These are phyloP conservation scores for Drosophila chauvacae DNA, from an alignment of 1,140 invertebrate species.

Conservation along the genomic window DNA sequence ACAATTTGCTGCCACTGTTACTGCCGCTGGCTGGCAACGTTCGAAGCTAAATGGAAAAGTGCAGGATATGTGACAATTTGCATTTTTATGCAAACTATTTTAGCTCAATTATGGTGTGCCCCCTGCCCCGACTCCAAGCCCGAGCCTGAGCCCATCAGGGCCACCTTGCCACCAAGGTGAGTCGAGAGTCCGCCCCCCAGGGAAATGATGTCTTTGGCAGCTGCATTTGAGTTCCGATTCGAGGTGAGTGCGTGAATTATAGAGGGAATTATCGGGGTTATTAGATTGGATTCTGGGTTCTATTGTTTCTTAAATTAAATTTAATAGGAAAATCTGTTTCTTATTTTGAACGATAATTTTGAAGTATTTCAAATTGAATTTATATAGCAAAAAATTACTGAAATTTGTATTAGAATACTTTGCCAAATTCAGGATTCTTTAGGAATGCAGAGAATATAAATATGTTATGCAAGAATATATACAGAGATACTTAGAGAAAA, in stretches of 20 bases:
- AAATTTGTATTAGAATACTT: too few relatives aligned
- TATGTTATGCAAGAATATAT: too few relatives aligned
- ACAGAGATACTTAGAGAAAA: too few relatives aligned
- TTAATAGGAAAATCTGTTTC: not conserved
- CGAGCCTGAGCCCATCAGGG: not conserved
- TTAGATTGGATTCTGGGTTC: not conserved
- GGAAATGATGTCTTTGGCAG: conserved; percentile 36
- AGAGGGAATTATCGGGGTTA: not conserved
- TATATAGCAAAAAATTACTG: too few relatives aligned
- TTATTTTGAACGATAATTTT: too few relatives aligned
- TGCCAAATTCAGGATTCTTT: too few relatives aligned
- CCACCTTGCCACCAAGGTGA: not conserved
- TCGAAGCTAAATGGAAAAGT: conserved; percentile 77
- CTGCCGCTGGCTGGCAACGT: conserved; percentile 41
- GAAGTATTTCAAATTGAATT: too few relatives aligned
- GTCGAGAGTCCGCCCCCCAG: not conserved
- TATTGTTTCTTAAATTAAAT: not conserved
- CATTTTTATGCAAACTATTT: conserved; percentile 81
- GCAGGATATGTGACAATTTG: conserved; percentile 80
- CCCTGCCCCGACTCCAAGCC: not conserved
- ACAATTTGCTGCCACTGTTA: conserved; percentile 41
- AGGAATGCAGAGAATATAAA: too few relatives aligned
- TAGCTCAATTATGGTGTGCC: conserved; percentile 66
- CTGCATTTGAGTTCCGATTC: conserved; percentile 44
- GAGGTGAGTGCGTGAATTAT: conserved; percentile 54